Evolutionary conservation across 1,140 invertebrate species (phyloP).

Genomic region (Drosophila ananassae): DNA sequence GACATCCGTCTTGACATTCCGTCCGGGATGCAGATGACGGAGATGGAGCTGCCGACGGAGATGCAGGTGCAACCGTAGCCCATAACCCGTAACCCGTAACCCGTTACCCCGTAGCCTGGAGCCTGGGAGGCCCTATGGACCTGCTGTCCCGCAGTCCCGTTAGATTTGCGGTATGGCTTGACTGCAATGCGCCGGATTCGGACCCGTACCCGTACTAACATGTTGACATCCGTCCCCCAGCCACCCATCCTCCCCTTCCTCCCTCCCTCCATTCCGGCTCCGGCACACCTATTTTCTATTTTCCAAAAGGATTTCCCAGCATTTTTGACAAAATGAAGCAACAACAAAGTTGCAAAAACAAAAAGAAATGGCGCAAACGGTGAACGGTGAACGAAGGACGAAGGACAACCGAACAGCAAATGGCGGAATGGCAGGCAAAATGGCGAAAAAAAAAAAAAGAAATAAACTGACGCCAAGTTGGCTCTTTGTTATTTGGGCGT

Average conservation of each 20-base stretch:
- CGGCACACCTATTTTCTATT: conserved; percentile 75
- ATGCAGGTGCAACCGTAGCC: conserved; percentile 6
- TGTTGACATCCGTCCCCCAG: conserved; percentile 9
- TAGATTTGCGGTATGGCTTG: conserved; percentile 34
- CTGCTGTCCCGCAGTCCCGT: neutral
- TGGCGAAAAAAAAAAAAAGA: neutral
- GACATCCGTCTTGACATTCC: conserved; percentile 61
- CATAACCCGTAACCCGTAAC: neutral
- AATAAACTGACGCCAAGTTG: conserved; percentile 54
- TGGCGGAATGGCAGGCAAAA: neutral
- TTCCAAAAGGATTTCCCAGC: conserved; percentile 73
- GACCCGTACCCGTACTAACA: neutral
- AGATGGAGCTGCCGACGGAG: conserved; percentile 12
- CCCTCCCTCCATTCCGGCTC: conserved; percentile 61
- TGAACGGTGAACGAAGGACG: neutral
- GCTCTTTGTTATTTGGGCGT: conserved; percentile 52
- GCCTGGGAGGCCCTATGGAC: neutral
- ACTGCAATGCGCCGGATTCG: conserved; percentile 61
- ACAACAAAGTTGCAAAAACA: conserved; percentile 50
- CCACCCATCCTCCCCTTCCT: neutral
- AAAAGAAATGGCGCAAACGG: conserved; percentile 34
- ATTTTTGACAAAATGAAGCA: conserved; percentile 67
- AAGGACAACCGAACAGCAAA: neutral
- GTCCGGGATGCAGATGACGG: conserved; percentile 48
- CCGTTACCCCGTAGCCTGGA: neutral